Conservation (phyloP, 2,797 vertebrate genomes). For the Labroides dimidiatus region DNA sequence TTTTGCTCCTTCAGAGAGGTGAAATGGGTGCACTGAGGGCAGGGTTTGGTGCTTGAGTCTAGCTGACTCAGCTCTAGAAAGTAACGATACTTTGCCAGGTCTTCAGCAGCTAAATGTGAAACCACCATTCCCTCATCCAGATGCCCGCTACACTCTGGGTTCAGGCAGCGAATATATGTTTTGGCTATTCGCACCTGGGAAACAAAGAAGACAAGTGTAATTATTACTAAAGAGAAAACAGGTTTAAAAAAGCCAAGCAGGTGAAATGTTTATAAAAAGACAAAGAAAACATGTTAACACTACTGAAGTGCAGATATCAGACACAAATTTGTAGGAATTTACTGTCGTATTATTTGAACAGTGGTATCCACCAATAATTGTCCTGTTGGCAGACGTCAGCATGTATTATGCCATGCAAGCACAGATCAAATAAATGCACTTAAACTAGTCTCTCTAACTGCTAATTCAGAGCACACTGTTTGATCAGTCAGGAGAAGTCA, state of each 20-base stretch:
- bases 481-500: too few relatives aligned
- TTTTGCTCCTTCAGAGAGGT: constrained; percentile 91
- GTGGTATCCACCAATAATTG: too few relatives aligned
- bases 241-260: too few relatives aligned
- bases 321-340: too few relatives aligned
- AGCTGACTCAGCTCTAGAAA: constrained; percentile 95
- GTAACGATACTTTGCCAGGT: constrained; percentile 94
- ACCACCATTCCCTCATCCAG: constrained; percentile 91
- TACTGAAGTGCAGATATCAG: background rate
- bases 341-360: too few relatives aligned
- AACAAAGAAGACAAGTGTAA: background rate
- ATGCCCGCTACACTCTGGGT: constrained; percentile 93
- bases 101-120: constrained; percentile 89
- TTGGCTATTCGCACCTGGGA: constrained; percentile 91
- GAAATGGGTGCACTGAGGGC: constrained; percentile 97
- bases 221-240: background rate
- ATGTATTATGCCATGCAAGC: too few relatives aligned
- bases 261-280: background rate
- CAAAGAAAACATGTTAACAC: background rate
- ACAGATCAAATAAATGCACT: too few relatives aligned
- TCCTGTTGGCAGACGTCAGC: too few relatives aligned
- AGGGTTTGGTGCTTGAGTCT: constrained; percentile 96
- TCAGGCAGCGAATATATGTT: constrained; percentile 91
- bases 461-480: too few relatives aligned
- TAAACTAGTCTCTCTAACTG: too few relatives aligned